These are phyloP conservation scores for Centropristis striata DNA, from an alignment of 2,113 vertebrate genomes.

Conservation along the genomic window DNA sequence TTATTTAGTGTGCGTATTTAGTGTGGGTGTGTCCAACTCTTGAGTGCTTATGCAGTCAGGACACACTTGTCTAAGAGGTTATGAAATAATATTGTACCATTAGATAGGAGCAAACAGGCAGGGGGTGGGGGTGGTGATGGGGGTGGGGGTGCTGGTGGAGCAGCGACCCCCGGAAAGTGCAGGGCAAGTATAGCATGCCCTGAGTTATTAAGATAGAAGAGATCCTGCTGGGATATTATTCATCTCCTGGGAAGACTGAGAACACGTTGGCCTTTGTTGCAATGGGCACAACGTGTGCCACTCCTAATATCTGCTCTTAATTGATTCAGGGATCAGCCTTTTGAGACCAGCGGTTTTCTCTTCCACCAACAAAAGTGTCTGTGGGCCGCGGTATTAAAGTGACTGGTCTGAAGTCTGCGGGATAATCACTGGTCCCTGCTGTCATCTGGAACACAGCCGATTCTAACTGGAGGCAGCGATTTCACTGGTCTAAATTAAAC, in stretches of 20 bases:
- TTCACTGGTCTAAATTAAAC: too few relatives aligned
- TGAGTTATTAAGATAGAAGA: conserved; percentile 40
- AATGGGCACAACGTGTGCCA: conserved; percentile 17
- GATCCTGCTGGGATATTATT: conserved; percentile 36
- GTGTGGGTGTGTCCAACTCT: conserved; percentile 14
- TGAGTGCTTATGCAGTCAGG: neutral
- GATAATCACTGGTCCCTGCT: conserved; percentile 27
- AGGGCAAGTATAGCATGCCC: conserved; percentile 44
- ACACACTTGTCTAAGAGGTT: neutral
- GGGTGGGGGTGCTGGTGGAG: neutral
- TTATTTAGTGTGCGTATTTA: neutral
- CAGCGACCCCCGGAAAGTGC: conserved; percentile 26
- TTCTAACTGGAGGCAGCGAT: neutral
- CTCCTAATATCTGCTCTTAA: conserved; percentile 27
- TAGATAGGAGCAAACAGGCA: conserved; percentile 8
- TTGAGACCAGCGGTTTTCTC: conserved; percentile 5
- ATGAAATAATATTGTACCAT: conserved; percentile 30
- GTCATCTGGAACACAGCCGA: neutral
- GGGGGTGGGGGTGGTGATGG: neutral
- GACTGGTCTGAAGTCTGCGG: conserved; percentile 15
- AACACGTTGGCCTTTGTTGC: conserved; percentile 46
- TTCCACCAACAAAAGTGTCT: conserved; percentile 1
- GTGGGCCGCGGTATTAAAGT: conserved; percentile 24
- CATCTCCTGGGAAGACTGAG: conserved; percentile 36
- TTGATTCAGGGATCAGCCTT: conserved; percentile 35